Base-by-base conservation (phyloP, 2,797 vertebrate genomes). In the Pogonophryne albipinna region DNA sequence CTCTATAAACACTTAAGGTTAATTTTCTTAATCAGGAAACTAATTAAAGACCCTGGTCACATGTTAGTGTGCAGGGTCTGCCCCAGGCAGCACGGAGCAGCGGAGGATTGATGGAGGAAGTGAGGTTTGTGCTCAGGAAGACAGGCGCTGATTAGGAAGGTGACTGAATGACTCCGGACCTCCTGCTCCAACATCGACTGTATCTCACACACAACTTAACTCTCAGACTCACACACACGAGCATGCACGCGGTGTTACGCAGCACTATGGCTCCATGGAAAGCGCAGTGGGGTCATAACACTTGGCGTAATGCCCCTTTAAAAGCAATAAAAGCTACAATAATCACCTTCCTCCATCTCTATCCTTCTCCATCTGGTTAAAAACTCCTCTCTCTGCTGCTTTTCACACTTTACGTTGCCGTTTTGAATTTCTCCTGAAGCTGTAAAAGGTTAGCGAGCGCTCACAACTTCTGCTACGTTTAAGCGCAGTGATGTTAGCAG, bases 301-400 rank as follows among this genome's bases (percentile, higher is more conserved):
- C 78, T 87, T 74, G 80, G 76, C 10, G 52, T 91, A 92, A 92
- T 91, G 83, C 61, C 68, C 83, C 79, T 87, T 89, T 85, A 85
- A 87, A 83, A 87, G 70, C 88, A 82, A 78, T 90, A 91, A 90
- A 68, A 81, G 65, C 74, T 68, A 71, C 85, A 78, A 87, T 86
- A 88, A 92, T 89, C 77, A 83, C 83, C 70, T 80, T 73, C 67
- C 67, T 55, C 71, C 72, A 50, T 81, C 66, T 87, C 69, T 47
- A 89, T 91, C 53, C 14, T 23, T 85, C 85, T 90, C 78, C 63
- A 80, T 90, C 89, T 90, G 82, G 85, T 90, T 92, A 86, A 80
- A 85, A 80, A 72, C 71, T 79, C 79, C 59, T 20, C 70, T 83
- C 72, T 71, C 82, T 58, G 71, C 76, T 80, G 68, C 71, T 80